Base-by-base conservation (phyloP, 1,140 invertebrate species). In the Drosophila tsacasi region DNA sequence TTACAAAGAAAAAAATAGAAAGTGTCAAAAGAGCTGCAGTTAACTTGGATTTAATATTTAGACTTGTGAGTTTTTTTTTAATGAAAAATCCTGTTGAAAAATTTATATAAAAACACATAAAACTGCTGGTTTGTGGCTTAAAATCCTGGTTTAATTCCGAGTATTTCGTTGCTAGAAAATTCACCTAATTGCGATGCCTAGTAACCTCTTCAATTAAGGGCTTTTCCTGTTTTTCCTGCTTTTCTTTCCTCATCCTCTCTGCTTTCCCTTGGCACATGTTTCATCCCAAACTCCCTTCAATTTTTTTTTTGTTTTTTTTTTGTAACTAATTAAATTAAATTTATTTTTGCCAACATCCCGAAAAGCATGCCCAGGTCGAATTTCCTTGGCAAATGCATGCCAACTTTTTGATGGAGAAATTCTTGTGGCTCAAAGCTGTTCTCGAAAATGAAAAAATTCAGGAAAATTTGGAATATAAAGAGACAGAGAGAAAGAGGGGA, bases 311-410 rank as follows among this genome's bases (percentile, higher is more conserved):
- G n/a, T n/a, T 23, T 10, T 23, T 27, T 47, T 39, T 25, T 8
- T 3, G 3, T 3, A 54, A 71, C 39, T 68, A 68, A 71, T 68
- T 68, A 68, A 71, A 68, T 68, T 68, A 47, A 25, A 37, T 71
- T 39, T 68, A 19, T 55, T 71, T 37, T 35, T 37, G 32, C 19
- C 30, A 54, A 10, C 30, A 54, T 21, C 21, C 50, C 50, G 21
- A 35, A 21, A 35, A 35, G 30, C 47, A 9, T 3, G 35, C 15
- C 8, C 46, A 54, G 47, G 49, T 64, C 35, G 9, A 52, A 54
- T 63, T 39, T 27, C 60, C 60, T 50, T 32, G 59, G 37, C 25
- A n/a, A 52, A 69, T 35, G 47, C 47, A 35, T 23, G 37, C 21
- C 46, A 67, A 67, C 59, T 47, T 66, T 63, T 25, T 23, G 59